Evolutionary conservation across 1,140 invertebrate species (phyloP).

Genomic region (Hycleus phaleratus): DNA sequence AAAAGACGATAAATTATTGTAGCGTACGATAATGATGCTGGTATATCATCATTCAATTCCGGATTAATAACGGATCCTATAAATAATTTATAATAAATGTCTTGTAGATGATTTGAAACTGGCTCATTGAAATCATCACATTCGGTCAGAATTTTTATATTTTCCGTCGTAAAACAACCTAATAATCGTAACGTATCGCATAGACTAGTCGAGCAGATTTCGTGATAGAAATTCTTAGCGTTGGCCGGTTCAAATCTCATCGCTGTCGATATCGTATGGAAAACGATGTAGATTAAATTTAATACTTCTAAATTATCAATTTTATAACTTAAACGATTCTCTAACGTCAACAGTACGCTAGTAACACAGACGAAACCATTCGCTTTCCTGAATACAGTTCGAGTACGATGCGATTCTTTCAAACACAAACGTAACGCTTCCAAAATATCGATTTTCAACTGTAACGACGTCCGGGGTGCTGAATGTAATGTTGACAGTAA

Average conservation of each 20-base stretch:
- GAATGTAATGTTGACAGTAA: slow-evolving; percentile 86
- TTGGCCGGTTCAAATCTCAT: slow-evolving; percentile 99
- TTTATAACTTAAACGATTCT: slow-evolving; percentile 62
- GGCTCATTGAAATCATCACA: slow-evolving; percentile 38
- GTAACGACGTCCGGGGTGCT: slow-evolving; percentile 65
- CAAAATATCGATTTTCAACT: slow-evolving; percentile 84
- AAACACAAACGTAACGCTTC: slow-evolving; percentile 83
- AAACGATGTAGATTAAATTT: slow-evolving; percentile 77
- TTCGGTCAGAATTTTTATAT: slow-evolving; percentile 42
- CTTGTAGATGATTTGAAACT: slow-evolving; percentile 43
- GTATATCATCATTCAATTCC: slow-evolving; percentile 54
- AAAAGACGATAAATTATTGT: slow-evolving; percentile 75
- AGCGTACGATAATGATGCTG: slow-evolving; percentile 62
- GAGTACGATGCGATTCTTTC: slow-evolving; percentile 88
- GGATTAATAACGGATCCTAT: slow-evolving; percentile 63
- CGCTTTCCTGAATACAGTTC: slow-evolving; percentile 93
- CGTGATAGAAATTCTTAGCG: slow-evolving; percentile 95
- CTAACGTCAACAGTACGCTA: slow-evolving; percentile 88
- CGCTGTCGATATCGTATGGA: slow-evolving; percentile 91
- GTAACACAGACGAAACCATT: slow-evolving; percentile 97
- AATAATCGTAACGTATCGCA: slow-evolving; percentile 85
- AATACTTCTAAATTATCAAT: slow-evolving; percentile 44
- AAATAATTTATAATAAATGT: slow-evolving; percentile 62
- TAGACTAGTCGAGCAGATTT: slow-evolving; percentile 87
- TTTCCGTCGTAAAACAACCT: slow-evolving; percentile 71